Evolutionary conservation across 1,140 invertebrate species (phyloP), one percentile per base, ranked within the genome.

Genomic region (Drosophila pallidifrons): DNA sequence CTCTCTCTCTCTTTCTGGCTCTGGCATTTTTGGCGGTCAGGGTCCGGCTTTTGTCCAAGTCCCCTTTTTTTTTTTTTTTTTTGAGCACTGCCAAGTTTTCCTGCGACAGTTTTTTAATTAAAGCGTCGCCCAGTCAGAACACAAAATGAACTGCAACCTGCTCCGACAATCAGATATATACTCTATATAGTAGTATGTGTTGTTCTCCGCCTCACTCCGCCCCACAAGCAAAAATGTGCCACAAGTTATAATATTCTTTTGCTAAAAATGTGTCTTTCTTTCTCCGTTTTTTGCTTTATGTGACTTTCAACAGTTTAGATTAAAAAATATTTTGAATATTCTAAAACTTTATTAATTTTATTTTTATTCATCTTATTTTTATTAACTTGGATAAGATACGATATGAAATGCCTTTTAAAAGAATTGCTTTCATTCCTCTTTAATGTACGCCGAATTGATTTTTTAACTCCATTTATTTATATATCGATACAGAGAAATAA

Each of bases 61-160:
- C 16, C 15, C 20, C 3, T 3, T 25, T 30, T 51, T 52, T 43
- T 59, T 25, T 30, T 51, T 52, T 32, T 59, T 25, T 25, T 25
- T 25, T 25, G 20, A 25, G 20, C 20, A 25, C 20, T 25, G 46
- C 45, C 58, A 79, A 75, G 41, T 65, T 70, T 52, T 71, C 25
- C 41, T 32, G 71, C 52, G 75, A 79, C 80, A 79, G 57, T 71
- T 82, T 82, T 82, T 82, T 83, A 82, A 82, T 82, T 82, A 79
- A 82, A 72, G 41, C 41, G 64, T 58, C 28, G 32, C 11, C 49
- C 49, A 54, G 25, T 30, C 15, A 51, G 25, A 43, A 25, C 13
- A 35, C 38, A 45, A 25, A 54, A 61, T 64, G 51, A 46, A 43
- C 41, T 25, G 58, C 28, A 70, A 63, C 51, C 60, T 46, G 43